Conservation (phyloP, 2,797 vertebrate genomes). For the Xiphophorus birchmanni region DNA sequence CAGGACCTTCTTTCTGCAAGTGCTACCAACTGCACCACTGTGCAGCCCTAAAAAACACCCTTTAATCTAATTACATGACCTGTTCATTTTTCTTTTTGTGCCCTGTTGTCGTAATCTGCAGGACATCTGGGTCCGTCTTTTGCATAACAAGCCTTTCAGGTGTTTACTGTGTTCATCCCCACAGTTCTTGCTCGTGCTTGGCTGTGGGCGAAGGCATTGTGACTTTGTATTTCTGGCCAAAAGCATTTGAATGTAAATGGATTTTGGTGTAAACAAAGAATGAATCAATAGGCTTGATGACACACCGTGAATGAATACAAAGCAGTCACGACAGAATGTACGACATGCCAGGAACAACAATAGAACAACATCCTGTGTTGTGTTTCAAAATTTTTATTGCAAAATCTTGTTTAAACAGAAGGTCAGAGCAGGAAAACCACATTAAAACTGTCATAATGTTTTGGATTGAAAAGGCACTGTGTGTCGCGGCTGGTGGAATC, state of each 20-base stretch:
- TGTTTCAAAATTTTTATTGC: background rate
- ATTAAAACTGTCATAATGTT: background rate
- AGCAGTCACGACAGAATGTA: conserved; percentile 12
- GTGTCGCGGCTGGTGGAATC: background rate
- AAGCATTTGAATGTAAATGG: conserved; percentile 53
- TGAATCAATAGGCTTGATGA: conserved; percentile 32
- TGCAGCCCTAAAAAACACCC: background rate
- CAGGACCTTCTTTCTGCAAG: no score
- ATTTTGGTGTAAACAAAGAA: conserved; percentile 51
- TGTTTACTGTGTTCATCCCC: conserved; percentile 5
- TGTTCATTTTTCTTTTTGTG: background rate
- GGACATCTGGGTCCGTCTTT: conserved; percentile 20
- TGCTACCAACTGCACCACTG: no score
- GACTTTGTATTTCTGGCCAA: conserved; percentile 37
- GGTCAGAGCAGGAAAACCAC: background rate
- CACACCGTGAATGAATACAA: conserved; percentile 10
- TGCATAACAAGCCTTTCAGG: background rate
- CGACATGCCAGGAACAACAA: background rate
- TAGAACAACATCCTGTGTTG: conserved; percentile 1
- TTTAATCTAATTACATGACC: background rate
- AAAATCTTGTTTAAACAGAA: conserved; percentile 6
- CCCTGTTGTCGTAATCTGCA: conserved; percentile 10
- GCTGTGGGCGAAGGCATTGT: conserved; percentile 12
- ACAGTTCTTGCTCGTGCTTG: conserved; percentile 17
- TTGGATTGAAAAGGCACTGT: background rate